These are phyloP conservation scores for Zeus faber DNA, from an alignment of 2,113 vertebrate genomes.

Conservation along the genomic window DNA sequence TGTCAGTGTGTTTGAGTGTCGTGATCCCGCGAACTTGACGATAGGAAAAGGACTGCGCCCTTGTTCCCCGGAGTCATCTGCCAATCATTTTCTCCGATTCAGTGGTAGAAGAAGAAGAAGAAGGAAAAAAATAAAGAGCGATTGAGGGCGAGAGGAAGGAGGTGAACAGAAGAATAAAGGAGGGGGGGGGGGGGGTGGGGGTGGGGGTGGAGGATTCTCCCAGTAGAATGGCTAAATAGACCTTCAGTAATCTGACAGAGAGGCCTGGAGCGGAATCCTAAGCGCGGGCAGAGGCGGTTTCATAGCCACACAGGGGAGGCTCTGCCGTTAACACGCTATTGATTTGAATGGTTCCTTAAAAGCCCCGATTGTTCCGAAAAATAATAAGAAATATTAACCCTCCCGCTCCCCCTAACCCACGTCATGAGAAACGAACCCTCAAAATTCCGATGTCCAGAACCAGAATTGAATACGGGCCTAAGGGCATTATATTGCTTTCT, in stretches of 20 bases:
- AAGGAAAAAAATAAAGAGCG: conserved; percentile 14
- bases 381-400: conserved; percentile 18
- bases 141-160: conserved; percentile 29
- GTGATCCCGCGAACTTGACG: conserved; percentile 50
- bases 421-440: no score
- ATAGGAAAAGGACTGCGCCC: conserved; percentile 58
- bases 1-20: conserved; percentile 64
- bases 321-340: conserved; percentile 62
- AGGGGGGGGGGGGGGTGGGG: no score
- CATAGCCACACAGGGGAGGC: conserved; percentile 54
- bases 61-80: conserved; percentile 72
- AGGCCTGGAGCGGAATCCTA: conserved; percentile 68
- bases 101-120: conserved; percentile 33
- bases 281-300: conserved; percentile 49
- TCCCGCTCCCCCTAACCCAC: background rate
- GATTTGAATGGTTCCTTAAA: conserved; percentile 72
- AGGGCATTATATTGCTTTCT: no score
- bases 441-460: no score
- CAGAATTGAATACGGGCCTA: no score
- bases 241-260: conserved; percentile 67
- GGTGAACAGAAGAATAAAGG: conserved; percentile 43
- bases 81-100: conserved; percentile 75
- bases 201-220: conserved; percentile 60
- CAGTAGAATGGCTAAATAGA: conserved; percentile 68
- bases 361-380: conserved; percentile 40